These are phyloP conservation scores for Sinocyclocheilus maitianheensis DNA, from an alignment of 2,113 vertebrate species.

Conservation along the genomic window DNA sequence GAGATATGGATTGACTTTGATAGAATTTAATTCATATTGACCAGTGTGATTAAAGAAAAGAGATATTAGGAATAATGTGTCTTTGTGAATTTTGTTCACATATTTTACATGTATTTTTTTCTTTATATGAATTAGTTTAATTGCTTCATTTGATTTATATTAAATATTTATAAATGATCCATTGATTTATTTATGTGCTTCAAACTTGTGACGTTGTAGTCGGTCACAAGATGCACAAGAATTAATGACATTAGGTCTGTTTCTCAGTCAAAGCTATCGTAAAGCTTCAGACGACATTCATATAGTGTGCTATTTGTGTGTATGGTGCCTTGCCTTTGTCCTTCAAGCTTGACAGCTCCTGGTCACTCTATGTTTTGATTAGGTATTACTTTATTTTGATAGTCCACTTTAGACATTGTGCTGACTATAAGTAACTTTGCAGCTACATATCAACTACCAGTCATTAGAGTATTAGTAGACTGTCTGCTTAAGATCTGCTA, in stretches of 20 bases:
- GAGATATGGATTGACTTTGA: constrained; percentile 44
- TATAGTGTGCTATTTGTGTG: background rate
- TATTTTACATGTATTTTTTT: background rate
- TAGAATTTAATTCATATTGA: constrained; percentile 21
- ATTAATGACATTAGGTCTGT: too few species aligned
- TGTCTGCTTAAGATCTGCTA: too few species aligned
- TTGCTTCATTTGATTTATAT: background rate
- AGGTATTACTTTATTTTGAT: too few species aligned
- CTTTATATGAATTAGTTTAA: background rate
- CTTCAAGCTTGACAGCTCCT: background rate
- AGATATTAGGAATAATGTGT: constrained; percentile 51
- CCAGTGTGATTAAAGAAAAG: constrained; percentile 52
- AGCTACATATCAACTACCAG: too few species aligned
- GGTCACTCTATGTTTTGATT: background rate
- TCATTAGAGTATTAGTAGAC: too few species aligned
- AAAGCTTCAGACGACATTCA: background rate
- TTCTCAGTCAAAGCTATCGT: background rate
- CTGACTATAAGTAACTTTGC: too few species aligned
- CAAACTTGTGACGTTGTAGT: background rate
- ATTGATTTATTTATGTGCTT: background rate
- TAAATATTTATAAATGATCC: background rate
- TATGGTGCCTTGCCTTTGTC: background rate
- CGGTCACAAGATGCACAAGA: too few species aligned
- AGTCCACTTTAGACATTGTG: too few species aligned
- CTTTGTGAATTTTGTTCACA: constrained; percentile 39